Evolutionary conservation across 1,140 invertebrate species (phyloP).

Genomic region (Eriocheir sinensis): DNA sequence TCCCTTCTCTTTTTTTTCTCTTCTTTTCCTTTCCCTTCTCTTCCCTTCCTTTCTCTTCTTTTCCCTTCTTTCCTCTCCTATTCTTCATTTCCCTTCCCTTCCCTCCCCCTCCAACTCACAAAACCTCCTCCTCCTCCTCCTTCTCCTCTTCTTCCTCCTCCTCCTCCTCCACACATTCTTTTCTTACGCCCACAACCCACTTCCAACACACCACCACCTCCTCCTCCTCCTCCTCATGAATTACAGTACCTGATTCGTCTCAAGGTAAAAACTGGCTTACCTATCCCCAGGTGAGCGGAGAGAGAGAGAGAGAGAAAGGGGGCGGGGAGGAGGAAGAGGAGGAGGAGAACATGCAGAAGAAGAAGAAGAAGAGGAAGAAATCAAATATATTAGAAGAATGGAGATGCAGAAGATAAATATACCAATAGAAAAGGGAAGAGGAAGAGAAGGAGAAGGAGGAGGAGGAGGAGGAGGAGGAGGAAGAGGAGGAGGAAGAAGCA

Average conservation of each 20-base stretch:
- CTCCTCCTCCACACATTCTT: too few relatives aligned
- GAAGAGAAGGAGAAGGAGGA: conserved; percentile 11
- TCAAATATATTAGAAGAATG: background rate
- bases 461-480: background rate
- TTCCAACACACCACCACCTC: background rate
- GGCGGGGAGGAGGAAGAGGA: background rate
- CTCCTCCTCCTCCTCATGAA: background rate
- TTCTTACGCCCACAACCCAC: background rate
- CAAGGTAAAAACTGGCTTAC: background rate
- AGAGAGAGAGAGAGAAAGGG: background rate
- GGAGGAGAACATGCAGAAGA: background rate
- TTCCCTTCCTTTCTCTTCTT: background rate
- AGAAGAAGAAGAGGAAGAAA: background rate
- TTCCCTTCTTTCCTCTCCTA: background rate
- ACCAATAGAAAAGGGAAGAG: background rate
- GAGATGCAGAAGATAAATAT: background rate
- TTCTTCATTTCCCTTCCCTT: background rate
- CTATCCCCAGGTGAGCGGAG: background rate
- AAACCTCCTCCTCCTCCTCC: background rate
- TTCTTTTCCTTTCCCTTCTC: background rate
- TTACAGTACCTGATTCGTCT: background rate
- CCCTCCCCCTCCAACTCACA: background rate
- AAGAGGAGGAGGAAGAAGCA: background rate
- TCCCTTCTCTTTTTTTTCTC: background rate
- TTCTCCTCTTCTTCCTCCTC: background rate